phyloP scores from a whole-genome alignment of 2,888 invertebrate species.

The Hemistola chrysoprasaria region DNA sequence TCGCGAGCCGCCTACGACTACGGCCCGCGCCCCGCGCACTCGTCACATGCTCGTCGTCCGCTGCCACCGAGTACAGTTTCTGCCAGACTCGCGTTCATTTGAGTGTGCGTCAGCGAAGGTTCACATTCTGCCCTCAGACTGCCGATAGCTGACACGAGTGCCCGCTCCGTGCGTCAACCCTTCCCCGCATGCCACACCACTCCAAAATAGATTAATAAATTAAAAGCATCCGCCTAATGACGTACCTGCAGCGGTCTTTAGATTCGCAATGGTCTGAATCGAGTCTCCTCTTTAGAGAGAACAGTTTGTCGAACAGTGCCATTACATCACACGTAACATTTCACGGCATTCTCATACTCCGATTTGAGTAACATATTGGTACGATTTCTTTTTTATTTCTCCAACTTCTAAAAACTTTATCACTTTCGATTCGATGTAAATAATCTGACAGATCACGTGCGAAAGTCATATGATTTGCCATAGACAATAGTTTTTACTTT shows the following conservation, averaged over 20 bases:
- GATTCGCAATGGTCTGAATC: slow-evolving; percentile 62
- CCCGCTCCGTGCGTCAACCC: slow-evolving; percentile 55
- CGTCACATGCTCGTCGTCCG: slow-evolving; percentile 53
- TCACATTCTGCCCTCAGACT: slow-evolving; percentile 38
- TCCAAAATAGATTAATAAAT: slow-evolving; percentile 62
- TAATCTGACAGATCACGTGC: slow-evolving; percentile 74
- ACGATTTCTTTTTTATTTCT: slow-evolving; percentile 27
- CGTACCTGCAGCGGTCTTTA: slow-evolving; percentile 77
- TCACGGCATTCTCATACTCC: slow-evolving; percentile 49
- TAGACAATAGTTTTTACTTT: slow-evolving; percentile 50
- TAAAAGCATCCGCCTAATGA: slow-evolving; percentile 58
- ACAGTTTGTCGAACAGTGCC: slow-evolving; percentile 89
- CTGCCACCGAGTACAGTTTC: slow-evolving; percentile 31
- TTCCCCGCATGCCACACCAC: slow-evolving; percentile 44
- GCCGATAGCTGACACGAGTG: slow-evolving; percentile 36
- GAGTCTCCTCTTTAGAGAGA: slow-evolving; percentile 84
- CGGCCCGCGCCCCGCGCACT: slow-evolving; percentile 50
- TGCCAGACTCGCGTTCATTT: slow-evolving; percentile 42
- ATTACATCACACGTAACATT: slow-evolving; percentile 76
- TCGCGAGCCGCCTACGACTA: slow-evolving; percentile 45
- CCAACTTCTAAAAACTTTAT: neutral
- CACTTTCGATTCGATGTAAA: slow-evolving; percentile 45
- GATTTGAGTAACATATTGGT: slow-evolving; percentile 38
- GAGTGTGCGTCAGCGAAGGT: slow-evolving; percentile 57
- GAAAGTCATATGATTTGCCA: slow-evolving; percentile 76